A percentile compares a stretch with the other conserved stretches of the same genome.
Evolutionary conservation across 2,888 invertebrate species (phyloP).

Genomic region (Arenicola marina): DNA sequence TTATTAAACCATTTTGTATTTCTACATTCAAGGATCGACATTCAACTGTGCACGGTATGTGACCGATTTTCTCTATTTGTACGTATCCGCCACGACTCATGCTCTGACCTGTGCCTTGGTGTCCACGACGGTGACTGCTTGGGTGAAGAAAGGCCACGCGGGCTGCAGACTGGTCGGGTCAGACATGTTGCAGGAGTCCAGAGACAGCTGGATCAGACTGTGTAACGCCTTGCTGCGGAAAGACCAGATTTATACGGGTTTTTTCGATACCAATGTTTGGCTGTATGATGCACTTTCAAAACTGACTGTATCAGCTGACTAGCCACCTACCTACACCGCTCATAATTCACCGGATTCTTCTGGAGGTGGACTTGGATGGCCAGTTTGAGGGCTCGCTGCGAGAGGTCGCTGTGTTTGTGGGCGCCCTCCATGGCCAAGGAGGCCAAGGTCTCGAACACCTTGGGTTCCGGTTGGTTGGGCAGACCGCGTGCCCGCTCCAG

Average conservation of each 20-base stretch:
- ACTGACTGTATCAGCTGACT: neutral
- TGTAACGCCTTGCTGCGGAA: constrained; percentile 48
- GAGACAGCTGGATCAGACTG: constrained; percentile 47
- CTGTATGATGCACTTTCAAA: neutral
- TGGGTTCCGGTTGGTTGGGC: constrained; percentile 47
- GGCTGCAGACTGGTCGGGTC: constrained; percentile 41
- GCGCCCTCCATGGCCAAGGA: constrained; percentile 30
- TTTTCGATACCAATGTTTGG: neutral
- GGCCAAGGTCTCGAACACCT: constrained; percentile 53
- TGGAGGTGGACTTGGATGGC: constrained; percentile 53
- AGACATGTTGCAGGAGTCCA: constrained; percentile 34
- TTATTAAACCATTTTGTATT: too few relatives aligned
- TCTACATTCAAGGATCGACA: too few relatives aligned
- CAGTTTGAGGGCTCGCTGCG: constrained; percentile 49
- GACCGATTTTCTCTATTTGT: too few relatives aligned
- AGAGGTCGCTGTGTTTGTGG: neutral
- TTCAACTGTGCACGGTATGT: too few relatives aligned
- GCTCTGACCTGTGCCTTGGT: constrained; percentile 41
- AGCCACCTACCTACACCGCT: constrained; percentile 46
- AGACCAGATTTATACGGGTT: neutral
- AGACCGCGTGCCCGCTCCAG: constrained; percentile 48
- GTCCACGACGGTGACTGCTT: constrained; percentile 46
- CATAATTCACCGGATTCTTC: constrained; percentile 40
- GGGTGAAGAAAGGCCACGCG: constrained; percentile 47
- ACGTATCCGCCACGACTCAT: neutral